Conservation (phyloP, 2,888 invertebrate genomes). For the Plutella xylostella region DNA sequence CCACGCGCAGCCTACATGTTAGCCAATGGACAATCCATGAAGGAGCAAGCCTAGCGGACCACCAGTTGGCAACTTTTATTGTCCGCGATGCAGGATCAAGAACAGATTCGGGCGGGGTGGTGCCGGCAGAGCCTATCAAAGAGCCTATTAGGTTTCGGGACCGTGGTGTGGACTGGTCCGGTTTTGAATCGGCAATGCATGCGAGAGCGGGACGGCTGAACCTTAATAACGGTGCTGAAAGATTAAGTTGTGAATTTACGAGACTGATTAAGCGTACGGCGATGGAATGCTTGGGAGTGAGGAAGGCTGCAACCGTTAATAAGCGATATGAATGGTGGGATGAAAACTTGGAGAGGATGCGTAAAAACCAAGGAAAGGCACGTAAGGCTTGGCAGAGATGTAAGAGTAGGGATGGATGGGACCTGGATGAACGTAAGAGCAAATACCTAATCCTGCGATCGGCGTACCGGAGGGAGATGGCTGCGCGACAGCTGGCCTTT, state of each 20-base stretch:
- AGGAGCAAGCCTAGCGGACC: constrained; percentile 17
- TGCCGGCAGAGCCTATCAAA: neutral
- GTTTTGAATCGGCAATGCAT: neutral
- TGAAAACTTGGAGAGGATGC: neutral
- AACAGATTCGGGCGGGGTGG: neutral
- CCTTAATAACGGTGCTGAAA: neutral
- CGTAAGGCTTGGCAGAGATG: neutral
- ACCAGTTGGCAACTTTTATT: constrained; percentile 14
- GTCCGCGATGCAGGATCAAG: neutral
- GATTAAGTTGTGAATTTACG: neutral
- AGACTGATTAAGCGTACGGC: neutral
- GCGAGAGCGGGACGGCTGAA: neutral
- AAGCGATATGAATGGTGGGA: constrained; percentile 3
- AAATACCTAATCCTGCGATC: neutral
- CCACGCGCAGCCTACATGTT: neutral
- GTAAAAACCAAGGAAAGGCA: neutral
- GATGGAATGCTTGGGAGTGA: neutral
- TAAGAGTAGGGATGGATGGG: neutral
- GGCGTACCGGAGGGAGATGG: neutral
- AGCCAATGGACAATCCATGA: constrained; percentile 17
- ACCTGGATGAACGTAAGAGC: neutral
- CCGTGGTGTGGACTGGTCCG: constrained; percentile 3
- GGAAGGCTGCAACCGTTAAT: neutral
- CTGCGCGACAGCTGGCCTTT: neutral
- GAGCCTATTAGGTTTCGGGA: neutral